Base-by-base conservation (phyloP, 1,140 invertebrate genomes). In the Artemia franciscana region DNA sequence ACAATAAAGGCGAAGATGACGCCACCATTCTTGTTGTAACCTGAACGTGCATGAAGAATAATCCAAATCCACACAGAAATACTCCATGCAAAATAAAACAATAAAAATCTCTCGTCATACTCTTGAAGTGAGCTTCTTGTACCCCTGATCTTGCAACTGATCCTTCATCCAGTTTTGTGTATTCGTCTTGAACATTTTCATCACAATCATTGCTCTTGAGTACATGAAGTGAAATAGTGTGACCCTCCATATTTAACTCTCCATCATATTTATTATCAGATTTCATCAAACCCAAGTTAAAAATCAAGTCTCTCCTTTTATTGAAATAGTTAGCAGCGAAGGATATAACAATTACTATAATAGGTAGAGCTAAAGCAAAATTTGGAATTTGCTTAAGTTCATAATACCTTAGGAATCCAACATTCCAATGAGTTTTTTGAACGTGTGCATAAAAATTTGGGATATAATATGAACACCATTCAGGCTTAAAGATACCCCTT, bases 361-460 rank as follows among this genome's bases (percentile, higher is more conserved):
- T 78, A 7, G 93, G 93, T 2, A 79, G 65, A 21, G 91, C 91
- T 24, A 97, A 72, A 12, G 91, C 57, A 72, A 98, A 97, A 74
- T 96, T 96, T 12, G 91, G 92, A 65, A 93, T 78, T 76, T 98
- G 91, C 71, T 91, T 92, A 24, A 85, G 71, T 71, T 85, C 72
- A 70, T 89, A 97, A 74, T 96, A 96, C 30, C 78, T 80, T 4
- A 96, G 70, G 67, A 95, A 86, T 5, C 92, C 92, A 25, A 95
- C 87, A 74, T 91, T 81, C 91, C 91, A 95, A 73, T 95, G 91
- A 67, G 85, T 80, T 15, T 76, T 78, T 71, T 92, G 91, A 59
- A 97, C 78, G 69, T 91, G 88, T 0, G 82, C 81, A 74, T 97
- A 97, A 2, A 91, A 82, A 24, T 91, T 67, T 25, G 88, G 86